Evolutionary conservation across 2,797 vertebrate species (phyloP).

Genomic region (Typhlichthys eigenmanni): DNA sequence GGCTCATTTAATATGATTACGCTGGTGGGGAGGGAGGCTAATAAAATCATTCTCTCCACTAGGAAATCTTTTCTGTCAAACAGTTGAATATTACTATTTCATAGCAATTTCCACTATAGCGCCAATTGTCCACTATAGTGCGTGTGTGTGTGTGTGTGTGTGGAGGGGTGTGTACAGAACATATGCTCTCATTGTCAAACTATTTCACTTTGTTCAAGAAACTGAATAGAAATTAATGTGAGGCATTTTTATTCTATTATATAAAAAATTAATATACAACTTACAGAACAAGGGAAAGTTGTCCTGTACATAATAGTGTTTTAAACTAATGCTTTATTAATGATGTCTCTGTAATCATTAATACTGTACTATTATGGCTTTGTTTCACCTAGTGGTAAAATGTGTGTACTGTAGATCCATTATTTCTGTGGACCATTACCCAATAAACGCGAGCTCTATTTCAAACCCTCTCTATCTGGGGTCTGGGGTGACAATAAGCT

Average conservation of each 20-base stretch:
- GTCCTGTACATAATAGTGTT: neutral
- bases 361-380: slow-evolving; percentile 18
- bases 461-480: neutral
- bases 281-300: neutral
- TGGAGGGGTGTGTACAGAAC: no score
- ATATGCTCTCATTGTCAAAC: no score
- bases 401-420: neutral
- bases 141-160: no score
- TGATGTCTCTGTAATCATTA: neutral
- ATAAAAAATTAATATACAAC: neutral
- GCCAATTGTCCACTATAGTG: neutral
- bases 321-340: neutral
- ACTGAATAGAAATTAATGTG: no score
- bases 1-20: neutral
- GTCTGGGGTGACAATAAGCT: no score
- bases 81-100: neutral
- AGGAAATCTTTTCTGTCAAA: neutral
- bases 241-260: no score
- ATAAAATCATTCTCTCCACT: neutral
- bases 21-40: neutral
- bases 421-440: neutral
- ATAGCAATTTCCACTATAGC: neutral
- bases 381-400: slow-evolving; percentile 25
- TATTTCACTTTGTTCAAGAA: no score
- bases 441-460: neutral